Percentiles rank a stretch among this genome's conserved stretches.
These are phyloP conservation scores for Cheirogaleus major DNA, from an alignment of 2,797 vertebrate genomes.

Conservation along the genomic window DNA sequence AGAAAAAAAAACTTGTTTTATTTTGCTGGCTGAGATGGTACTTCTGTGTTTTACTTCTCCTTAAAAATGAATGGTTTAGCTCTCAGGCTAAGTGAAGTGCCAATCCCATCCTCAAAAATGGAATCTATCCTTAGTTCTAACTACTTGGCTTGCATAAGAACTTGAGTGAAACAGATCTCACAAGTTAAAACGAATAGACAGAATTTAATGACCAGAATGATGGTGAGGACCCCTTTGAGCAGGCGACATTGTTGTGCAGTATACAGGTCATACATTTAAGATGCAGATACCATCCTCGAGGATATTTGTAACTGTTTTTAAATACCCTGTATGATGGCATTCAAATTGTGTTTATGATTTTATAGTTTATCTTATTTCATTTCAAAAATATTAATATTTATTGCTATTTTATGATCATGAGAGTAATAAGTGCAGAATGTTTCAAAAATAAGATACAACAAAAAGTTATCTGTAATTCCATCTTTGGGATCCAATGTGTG, in stretches of 20 bases:
- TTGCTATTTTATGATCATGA: neutral
- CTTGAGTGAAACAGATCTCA: neutral
- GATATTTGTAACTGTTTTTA: neutral
- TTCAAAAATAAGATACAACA: neutral
- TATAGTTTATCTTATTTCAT: neutral
- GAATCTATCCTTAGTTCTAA: neutral
- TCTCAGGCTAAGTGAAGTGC: neutral
- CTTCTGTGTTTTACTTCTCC: slow-evolving; percentile 28
- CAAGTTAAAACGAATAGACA: neutral
- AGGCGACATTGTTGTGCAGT: neutral
- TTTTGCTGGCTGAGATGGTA: neutral
- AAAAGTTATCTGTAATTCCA: neutral
- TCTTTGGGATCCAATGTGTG: neutral
- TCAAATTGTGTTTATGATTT: neutral
- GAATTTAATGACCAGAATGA: neutral
- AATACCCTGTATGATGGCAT: neutral
- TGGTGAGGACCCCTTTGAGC: neutral
- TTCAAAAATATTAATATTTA: neutral
- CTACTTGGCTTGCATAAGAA: neutral
- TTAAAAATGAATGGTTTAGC: neutral
- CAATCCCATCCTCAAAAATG: neutral
- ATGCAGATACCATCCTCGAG: neutral
- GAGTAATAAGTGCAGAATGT: neutral
- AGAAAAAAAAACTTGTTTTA: neutral
- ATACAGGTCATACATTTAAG: neutral